Percentiles rank a stretch among this genome's conserved stretches.
Evolutionary conservation across 1,140 invertebrate species (phyloP).

Genomic region (Lepidurus arcticus): DNA sequence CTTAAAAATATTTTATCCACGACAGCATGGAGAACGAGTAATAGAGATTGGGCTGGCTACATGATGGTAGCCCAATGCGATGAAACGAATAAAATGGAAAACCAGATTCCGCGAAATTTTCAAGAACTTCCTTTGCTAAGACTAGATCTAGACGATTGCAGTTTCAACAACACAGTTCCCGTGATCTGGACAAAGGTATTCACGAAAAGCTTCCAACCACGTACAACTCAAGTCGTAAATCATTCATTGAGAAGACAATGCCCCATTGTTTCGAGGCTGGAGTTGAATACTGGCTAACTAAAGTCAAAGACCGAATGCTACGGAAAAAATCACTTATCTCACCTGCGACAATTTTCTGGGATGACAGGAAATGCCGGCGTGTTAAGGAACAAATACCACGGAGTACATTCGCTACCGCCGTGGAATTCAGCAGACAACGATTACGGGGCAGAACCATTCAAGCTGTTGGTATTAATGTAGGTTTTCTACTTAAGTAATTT

Average conservation of each 20-base stretch:
- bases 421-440: background rate
- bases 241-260: background rate
- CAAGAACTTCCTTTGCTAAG: background rate
- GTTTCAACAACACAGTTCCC: background rate
- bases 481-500: background rate
- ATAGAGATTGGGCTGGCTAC: background rate
- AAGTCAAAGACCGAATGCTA: background rate
- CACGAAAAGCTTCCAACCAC: background rate
- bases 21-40: background rate
- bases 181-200: background rate
- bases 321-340: background rate
- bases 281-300: background rate
- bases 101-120: background rate
- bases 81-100: background rate
- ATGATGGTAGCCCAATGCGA: background rate
- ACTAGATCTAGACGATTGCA: background rate
- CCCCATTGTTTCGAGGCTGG: background rate
- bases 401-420: background rate
- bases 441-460: background rate
- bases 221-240: background rate
- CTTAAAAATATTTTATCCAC: background rate
- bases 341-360: background rate
- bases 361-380: background rate
- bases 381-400: background rate
- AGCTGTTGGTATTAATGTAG: background rate